These are phyloP conservation scores for Mythimna impura DNA, from an alignment of 2,888 invertebrate genomes.

Conservation along the genomic window DNA sequence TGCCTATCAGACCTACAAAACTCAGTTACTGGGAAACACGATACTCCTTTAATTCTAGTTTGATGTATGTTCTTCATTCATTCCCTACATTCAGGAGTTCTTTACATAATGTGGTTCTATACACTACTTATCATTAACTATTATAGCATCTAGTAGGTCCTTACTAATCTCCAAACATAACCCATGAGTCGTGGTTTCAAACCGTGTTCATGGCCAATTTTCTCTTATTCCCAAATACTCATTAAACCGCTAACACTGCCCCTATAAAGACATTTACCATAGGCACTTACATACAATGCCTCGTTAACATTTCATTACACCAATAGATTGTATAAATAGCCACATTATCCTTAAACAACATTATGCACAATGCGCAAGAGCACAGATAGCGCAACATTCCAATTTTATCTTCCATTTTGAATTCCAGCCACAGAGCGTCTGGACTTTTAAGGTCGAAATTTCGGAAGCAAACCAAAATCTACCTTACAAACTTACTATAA, in stretches of 20 bases:
- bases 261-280: conserved; percentile 27
- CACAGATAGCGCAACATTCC: conserved; percentile 64
- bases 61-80: neutral
- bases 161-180: neutral
- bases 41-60: no score
- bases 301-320: conserved; percentile 48
- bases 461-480: conserved; percentile 13
- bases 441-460: conserved; percentile 58
- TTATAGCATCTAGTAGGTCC: neutral
- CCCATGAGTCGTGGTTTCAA: neutral
- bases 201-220: neutral
- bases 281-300: conserved; percentile 43
- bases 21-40: no score
- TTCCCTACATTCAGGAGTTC: neutral
- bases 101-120: neutral
- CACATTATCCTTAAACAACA: conserved; percentile 57
- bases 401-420: conserved; percentile 67
- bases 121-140: neutral
- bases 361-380: conserved; percentile 53
- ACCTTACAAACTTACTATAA: conserved; percentile 6
- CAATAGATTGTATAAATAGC: conserved; percentile 50
- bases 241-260: conserved; percentile 5
- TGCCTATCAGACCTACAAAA: no score
- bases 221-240: neutral
- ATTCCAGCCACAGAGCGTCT: conserved; percentile 65